These are phyloP conservation scores for Cryptocheilus praepositus DNA, from an alignment of 2,888 invertebrate species.

Conservation along the genomic window DNA sequence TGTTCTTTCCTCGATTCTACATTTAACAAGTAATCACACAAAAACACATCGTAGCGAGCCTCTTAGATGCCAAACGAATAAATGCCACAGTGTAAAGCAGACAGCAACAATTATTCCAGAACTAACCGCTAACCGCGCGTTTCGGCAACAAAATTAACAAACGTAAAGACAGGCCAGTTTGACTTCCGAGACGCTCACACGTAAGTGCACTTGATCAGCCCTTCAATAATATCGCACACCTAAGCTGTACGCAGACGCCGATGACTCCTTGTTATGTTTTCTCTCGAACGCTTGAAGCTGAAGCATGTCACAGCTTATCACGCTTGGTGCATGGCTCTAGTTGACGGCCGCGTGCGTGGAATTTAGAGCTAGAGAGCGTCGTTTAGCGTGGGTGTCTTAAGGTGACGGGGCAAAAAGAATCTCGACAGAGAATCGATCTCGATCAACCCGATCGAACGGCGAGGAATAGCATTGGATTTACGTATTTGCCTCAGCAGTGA, in stretches of 20 bases:
- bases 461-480: constrained; percentile 65
- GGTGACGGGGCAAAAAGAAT: constrained; percentile 45
- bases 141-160: neutral
- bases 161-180: neutral
- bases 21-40: too few species aligned
- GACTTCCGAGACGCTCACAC: neutral
- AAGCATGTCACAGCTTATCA: constrained; percentile 41
- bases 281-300: constrained; percentile 39
- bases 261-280: constrained; percentile 33
- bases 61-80: too few species aligned
- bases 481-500: constrained; percentile 72
- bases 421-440: constrained; percentile 14
- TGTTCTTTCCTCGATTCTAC: too few species aligned
- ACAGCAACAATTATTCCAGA: too few species aligned
- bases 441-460: constrained; percentile 25
- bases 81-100: too few species aligned
- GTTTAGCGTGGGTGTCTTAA: constrained; percentile 5
- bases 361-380: too few species aligned
- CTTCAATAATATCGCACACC: constrained; percentile 4
- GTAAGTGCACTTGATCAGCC: neutral
- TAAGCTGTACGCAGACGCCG: constrained; percentile 21
- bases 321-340: constrained; percentile 53
- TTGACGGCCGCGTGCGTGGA: constrained; percentile 13
- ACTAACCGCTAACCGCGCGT: too few species aligned
- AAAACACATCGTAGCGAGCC: too few species aligned